Evolutionary conservation across 2,113 vertebrate species (phyloP), one percentile per base, ranked within the genome.

Genomic region (Lophochroa leadbeateri): DNA sequence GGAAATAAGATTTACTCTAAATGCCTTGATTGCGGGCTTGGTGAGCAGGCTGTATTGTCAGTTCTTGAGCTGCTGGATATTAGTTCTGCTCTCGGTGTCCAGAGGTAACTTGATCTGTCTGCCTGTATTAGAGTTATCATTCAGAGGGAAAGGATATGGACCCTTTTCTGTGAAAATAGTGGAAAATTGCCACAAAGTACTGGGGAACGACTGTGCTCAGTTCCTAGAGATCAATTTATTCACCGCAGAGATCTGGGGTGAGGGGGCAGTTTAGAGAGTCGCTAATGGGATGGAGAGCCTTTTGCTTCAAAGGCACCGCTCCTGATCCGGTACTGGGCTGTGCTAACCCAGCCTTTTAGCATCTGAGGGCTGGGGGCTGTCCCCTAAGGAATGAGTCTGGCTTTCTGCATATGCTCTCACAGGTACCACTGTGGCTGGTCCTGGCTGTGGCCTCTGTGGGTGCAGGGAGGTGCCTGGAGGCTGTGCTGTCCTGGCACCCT

Each of bases 161-260:
- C 77, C 92, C 31, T 94, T 72, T 89, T 88, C 77, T 63, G 67
- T 82, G 57, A 79, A 96, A 90, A 89, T 65, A 91, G 92, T 89
- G 86, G 79, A 87, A 94, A 96, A 95, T 95, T 94, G 91, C 81
- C 57, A 37, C 83, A 89, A 85, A 96, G 91, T 91, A 72, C 88
- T 93, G 95, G 74, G 82, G 92, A 86, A 92, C 44, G n/a, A 79
- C 95, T 84, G 65, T 57, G 65, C 86, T 87, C 52, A 4, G 72
- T 92, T 95, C 65, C 81, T 87, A 35, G 76, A 89, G 91, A 94
- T 94, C 92, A 72, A 19, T 91, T 96, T 94, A 58, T 82, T 92
- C 5, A 1, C 83, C 33, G 11, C 0, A 31, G 90, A 87, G 82
- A 47, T 52, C 17, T 1, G 41, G 86, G 90, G 47, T 57, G 86